Conservation (phyloP, 2,797 vertebrate species). For the Agapornis canus region DNA sequence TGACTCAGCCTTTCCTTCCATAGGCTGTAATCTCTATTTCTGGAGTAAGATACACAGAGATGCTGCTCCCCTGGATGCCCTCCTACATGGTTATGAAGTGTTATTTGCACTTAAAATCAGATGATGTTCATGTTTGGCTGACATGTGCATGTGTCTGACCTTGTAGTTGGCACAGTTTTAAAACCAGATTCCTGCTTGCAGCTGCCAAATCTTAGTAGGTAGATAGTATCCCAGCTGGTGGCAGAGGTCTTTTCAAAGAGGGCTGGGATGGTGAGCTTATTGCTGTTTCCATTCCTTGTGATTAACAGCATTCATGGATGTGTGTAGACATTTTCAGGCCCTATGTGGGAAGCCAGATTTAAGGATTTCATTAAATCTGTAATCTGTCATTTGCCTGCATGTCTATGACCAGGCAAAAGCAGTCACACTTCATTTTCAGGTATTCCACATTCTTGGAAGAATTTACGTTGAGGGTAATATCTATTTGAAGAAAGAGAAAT, state of each 20-base stretch:
- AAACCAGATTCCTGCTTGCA: neutral
- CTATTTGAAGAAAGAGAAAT: neutral
- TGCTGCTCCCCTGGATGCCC: neutral
- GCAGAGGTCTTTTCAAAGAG: neutral
- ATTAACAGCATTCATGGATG: neutral
- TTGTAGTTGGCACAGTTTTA: neutral
- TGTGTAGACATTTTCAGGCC: neutral
- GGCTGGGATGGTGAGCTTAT: neutral
- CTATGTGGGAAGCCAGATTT: neutral
- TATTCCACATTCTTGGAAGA: neutral
- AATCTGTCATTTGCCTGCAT: neutral
- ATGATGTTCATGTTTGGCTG: neutral
- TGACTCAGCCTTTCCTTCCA: neutral
- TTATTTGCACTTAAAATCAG: neutral
- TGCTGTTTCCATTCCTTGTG: neutral
- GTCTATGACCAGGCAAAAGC: neutral
- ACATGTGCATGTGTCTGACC: neutral
- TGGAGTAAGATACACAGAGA: neutral
- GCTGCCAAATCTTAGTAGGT: neutral
- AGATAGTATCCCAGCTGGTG: neutral
- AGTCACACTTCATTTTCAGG: neutral
- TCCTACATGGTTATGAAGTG: neutral
- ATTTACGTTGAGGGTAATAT: neutral
- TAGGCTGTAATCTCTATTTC: neutral
- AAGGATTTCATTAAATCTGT: neutral